Evolutionary conservation across 2,888 invertebrate species (phyloP).

Genomic region (Lutraria lutraria): DNA sequence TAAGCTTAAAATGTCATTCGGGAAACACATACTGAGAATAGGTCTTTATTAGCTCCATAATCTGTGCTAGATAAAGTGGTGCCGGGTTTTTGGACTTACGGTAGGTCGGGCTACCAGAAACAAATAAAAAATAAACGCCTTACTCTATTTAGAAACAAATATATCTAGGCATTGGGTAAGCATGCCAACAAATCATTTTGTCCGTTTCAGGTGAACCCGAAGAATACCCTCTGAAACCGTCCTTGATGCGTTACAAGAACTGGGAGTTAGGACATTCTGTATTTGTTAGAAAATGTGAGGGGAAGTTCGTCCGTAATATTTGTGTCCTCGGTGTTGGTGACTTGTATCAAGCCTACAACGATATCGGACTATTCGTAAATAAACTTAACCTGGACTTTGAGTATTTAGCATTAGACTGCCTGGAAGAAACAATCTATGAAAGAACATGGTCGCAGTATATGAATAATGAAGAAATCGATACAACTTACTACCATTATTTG

Average conservation of each 20-base stretch:
- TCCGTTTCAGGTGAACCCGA: conserved; percentile 48
- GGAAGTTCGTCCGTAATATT: conserved; percentile 35
- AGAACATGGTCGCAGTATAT: conserved; percentile 40
- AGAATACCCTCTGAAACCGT: conserved; percentile 52
- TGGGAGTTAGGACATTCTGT: conserved; percentile 56
- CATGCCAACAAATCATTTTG: conserved; percentile 12
- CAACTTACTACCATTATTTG: conserved; percentile 23
- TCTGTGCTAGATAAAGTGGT: too few relatives aligned
- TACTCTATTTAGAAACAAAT: neutral
- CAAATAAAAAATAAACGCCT: too few relatives aligned
- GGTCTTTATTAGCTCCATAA: too few relatives aligned
- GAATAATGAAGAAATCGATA: conserved; percentile 34
- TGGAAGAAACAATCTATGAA: conserved; percentile 38
- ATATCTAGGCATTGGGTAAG: neutral
- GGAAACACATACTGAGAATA: too few relatives aligned
- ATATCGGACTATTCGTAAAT: conserved; percentile 46
- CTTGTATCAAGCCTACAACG: conserved; percentile 32
- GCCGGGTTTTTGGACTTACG: too few relatives aligned
- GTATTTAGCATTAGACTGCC: conserved; percentile 39
- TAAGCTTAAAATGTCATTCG: too few relatives aligned
- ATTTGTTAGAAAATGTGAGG: conserved; percentile 39
- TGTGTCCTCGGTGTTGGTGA: conserved; percentile 48
- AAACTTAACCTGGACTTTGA: conserved; percentile 41
- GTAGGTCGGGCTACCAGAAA: too few relatives aligned
- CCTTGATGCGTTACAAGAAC: conserved; percentile 55